These are phyloP conservation scores for Latrodectus geometricus DNA, from an alignment of 1,140 invertebrate genomes.

Conservation along the genomic window DNA sequence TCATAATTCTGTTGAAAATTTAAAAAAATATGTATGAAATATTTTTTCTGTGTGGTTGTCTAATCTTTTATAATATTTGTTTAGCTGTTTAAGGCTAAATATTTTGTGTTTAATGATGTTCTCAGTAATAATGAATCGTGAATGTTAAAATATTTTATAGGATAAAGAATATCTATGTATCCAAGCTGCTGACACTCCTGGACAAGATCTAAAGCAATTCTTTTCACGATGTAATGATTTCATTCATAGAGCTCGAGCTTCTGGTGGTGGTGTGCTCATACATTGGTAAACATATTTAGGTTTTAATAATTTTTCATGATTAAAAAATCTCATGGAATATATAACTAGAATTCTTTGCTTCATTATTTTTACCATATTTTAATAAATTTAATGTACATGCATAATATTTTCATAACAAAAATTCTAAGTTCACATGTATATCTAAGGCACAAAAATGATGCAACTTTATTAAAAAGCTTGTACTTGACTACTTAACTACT, in stretches of 20 bases:
- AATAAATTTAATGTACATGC: neutral
- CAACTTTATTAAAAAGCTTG: no score
- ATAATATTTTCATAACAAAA: no score
- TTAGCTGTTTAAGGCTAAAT: neutral
- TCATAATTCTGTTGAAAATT: no score
- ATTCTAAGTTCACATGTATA: no score
- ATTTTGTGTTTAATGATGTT: neutral
- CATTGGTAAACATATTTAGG: constrained; percentile 83
- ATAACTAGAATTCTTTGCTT: neutral
- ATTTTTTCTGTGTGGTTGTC: neutral
- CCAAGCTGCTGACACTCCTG: constrained; percentile 89
- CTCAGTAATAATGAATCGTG: neutral
- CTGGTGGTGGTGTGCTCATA: constrained; percentile 93
- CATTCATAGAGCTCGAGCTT: constrained; percentile 89
- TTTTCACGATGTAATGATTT: constrained; percentile 95
- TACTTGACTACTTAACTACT: no score
- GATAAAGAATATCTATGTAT: constrained; percentile 90
- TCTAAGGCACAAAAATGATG: no score
- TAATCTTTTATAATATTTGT: neutral
- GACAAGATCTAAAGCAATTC: constrained; percentile 93
- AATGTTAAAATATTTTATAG: constrained; percentile 26
- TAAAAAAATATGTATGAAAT: no score
- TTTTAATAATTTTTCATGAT: neutral
- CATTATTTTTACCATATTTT: neutral
- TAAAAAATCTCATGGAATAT: neutral